Evolutionary conservation across 2,888 invertebrate species (phyloP).

Genomic region (Pharmacophagus antenor): DNA sequence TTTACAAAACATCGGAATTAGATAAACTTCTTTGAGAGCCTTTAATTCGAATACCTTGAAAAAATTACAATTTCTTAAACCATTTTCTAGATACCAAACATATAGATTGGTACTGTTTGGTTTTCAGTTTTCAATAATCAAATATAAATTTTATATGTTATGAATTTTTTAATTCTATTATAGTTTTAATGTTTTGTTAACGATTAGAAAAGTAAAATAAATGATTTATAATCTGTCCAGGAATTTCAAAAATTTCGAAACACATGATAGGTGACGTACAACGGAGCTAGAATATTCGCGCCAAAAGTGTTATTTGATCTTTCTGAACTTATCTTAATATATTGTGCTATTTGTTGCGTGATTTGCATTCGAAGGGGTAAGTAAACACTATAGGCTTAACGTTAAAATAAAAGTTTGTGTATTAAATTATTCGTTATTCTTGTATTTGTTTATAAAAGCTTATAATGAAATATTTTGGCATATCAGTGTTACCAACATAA

Average conservation of each 20-base stretch:
- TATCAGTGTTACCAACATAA: slow-evolving; percentile 45
- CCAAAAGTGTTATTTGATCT: slow-evolving; percentile 14
- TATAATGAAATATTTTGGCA: slow-evolving; percentile 1
- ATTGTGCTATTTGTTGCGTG: neutral
- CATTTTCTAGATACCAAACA: no score
- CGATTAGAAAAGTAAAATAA: neutral
- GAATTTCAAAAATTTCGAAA: neutral
- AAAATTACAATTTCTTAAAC: no score
- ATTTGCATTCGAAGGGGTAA: slow-evolving; percentile 8
- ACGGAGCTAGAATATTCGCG: slow-evolving; percentile 23
- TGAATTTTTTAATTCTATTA: no score
- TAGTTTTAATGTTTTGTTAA: no score
- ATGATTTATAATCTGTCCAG: neutral
- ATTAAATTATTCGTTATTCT: neutral
- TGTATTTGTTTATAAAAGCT: slow-evolving; percentile 1
- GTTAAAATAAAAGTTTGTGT: neutral
- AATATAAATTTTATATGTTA: no score
- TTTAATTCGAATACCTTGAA: no score
- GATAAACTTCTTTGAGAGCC: no score
- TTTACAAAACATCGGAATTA: no score
- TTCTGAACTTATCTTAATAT: neutral
- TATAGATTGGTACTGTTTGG: no score
- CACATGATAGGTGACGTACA: slow-evolving; percentile 19
- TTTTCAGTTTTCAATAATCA: no score
- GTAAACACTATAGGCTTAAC: slow-evolving; percentile 2